Percentiles rank a stretch among this genome's conserved stretches.
Conservation (phyloP, 2,113 vertebrate genomes). For the Sander vitreus region DNA sequence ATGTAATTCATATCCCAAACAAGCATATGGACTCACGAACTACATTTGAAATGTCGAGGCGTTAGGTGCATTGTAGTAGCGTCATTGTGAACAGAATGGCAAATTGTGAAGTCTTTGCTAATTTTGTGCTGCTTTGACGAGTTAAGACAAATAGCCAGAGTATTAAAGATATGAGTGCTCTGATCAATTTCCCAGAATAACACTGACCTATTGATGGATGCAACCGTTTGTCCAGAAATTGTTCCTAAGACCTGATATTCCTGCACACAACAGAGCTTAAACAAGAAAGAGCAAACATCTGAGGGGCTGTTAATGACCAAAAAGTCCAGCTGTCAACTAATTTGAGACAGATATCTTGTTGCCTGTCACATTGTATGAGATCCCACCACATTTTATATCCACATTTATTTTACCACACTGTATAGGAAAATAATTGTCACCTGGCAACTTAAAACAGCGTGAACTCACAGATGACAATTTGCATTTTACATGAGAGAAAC, state of each 20-base stretch:
- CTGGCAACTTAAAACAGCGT: neutral
- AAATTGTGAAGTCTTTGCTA: neutral
- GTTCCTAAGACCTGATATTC: neutral
- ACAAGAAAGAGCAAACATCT: neutral
- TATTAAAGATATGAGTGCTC: neutral
- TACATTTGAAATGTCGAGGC: neutral
- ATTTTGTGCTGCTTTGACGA: neutral
- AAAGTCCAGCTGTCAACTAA: neutral
- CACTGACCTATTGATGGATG: neutral
- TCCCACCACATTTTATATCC: too few relatives aligned
- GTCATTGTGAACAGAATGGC: neutral
- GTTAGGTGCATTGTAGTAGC: neutral
- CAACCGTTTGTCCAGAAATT: neutral
- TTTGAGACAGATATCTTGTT: neutral
- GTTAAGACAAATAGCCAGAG: neutral
- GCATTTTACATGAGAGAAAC: slow-evolving; percentile 5
- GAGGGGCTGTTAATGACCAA: neutral
- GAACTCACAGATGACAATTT: slow-evolving; percentile 4
- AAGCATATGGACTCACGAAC: neutral
- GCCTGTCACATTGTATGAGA: neutral
- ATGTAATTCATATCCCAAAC: neutral
- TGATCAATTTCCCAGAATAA: neutral
- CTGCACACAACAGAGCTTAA: neutral
- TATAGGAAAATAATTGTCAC: neutral
- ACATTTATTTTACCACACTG: too few relatives aligned